These are phyloP conservation scores for Tachina lurida DNA, from an alignment of 2,888 invertebrate genomes.

Conservation along the genomic window DNA sequence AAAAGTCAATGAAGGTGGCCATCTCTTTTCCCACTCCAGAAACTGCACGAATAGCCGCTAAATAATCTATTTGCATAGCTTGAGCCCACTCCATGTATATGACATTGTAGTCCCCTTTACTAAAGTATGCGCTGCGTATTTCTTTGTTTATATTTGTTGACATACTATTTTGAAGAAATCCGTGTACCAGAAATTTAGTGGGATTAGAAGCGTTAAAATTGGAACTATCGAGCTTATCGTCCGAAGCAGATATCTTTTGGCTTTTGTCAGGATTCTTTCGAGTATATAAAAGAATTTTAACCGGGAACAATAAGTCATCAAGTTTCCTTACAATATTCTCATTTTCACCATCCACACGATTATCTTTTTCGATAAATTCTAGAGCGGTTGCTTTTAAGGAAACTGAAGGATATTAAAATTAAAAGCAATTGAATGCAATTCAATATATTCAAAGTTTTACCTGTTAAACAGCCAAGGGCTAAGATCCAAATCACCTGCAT, in stretches of 20 bases:
- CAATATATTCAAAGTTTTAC: conserved; percentile 6
- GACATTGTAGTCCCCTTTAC: no score
- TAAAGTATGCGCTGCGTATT: conserved; percentile 82
- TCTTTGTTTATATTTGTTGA: conserved; percentile 73
- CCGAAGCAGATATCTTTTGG: conserved; percentile 69
- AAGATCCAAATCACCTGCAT: conserved; percentile 51
- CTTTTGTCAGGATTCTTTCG: conserved; percentile 74
- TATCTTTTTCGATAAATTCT: conserved; percentile 40
- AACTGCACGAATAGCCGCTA: conserved; percentile 83
- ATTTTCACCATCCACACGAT: conserved; percentile 69
- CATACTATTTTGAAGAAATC: conserved; percentile 82
- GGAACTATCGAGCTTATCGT: conserved; percentile 62
- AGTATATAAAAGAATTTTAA: conserved; percentile 76
- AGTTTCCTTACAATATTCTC: conserved; percentile 26
- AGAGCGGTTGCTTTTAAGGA: conserved; percentile 5
- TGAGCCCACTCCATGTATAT: conserved; percentile 85
- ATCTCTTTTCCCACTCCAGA: conserved; percentile 76
- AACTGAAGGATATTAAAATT: conserved; percentile 2
- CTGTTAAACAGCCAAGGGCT: conserved; percentile 37
- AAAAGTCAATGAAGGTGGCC: conserved; percentile 77
- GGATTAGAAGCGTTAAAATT: conserved; percentile 73
- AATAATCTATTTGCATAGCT: conserved; percentile 84
- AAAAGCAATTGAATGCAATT: not conserved
- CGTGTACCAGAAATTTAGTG: conserved; percentile 83
- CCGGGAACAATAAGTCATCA: not conserved